Base-by-base conservation (phyloP, 2,888 invertebrate genomes). In the Melikaiella ostensackeni region DNA sequence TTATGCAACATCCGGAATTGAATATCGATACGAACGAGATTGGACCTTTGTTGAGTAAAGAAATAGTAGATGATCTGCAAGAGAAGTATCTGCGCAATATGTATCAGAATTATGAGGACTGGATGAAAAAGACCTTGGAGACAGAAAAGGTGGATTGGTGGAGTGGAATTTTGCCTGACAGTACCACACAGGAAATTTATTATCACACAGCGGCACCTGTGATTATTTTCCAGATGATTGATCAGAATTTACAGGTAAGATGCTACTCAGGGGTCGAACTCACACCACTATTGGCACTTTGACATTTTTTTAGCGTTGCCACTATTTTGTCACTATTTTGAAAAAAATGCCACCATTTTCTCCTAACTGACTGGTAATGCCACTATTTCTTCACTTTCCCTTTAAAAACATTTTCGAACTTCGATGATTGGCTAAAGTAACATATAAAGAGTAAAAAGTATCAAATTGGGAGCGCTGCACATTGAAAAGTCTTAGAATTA, bases 161-260 rank as follows among this genome's bases (percentile, higher is more conserved):
- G 89, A 95, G 95, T 24, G 95, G 94, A 81, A 93, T 95, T 82
- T 93, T 95, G 82, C 97, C 98, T 0, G 97, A 98, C 80, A 85
- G 86, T 24, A 88, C 82, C 50, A 84, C 86, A 4, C 96, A 96
- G 83, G 95, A 96, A 87, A 95, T 96, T 83, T 97, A 96, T 88
- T 98, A 95, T 92, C 96, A 98, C 90, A 98, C 99, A 2, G 96
- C 97, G 75, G 96, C 98, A 57, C 99, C 99, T 6, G 96, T 98
- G 81, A 98, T 99, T 79, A 97, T 99, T 82, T 99, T 98, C 92
- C 97, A 99, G 92, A 99, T 99, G 99, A 97, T 99, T 81, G 98
- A 98, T 92, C 99, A 99, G 92, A 98, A 98, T 93, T 93, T 99
- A 79, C 96, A 97, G 90, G 82, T 81, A 66, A 6, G 11, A 19